Percentiles rank a stretch among this genome's conserved stretches.
Evolutionary conservation across 2,888 invertebrate species (phyloP).

Genomic region (Athalia rosae): DNA sequence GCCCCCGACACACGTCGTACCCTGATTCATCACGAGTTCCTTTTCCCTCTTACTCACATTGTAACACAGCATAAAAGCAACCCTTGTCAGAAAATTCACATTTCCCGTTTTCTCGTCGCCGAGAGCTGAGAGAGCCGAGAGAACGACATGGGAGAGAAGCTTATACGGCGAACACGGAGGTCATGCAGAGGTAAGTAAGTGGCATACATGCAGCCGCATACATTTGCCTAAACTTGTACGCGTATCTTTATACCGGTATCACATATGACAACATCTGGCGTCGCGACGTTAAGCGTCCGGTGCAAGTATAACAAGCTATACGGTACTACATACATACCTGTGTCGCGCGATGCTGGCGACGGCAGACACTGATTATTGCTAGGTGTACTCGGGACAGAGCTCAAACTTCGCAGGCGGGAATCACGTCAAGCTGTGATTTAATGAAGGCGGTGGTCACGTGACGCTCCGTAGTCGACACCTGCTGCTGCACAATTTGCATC

Average conservation of each 20-base stretch:
- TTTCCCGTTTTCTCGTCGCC: conserved; percentile 2
- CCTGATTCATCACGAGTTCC: conserved; percentile 18
- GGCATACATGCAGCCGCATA: background rate
- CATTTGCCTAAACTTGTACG: too few species aligned
- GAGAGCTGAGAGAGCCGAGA: conserved; percentile 2
- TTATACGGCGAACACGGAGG: background rate
- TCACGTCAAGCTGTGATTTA: conserved; percentile 47
- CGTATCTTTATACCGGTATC: too few species aligned
- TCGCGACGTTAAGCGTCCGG: background rate
- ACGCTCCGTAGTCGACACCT: conserved; percentile 47
- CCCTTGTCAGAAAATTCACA: conserved; percentile 13
- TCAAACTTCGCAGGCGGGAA: conserved; percentile 15
- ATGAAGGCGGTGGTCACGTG: conserved; percentile 48
- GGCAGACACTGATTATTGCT: conserved; percentile 24
- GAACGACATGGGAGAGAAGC: background rate
- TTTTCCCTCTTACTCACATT: conserved; percentile 1
- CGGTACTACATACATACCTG: too few species aligned
- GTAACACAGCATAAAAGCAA: background rate
- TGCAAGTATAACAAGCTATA: background rate
- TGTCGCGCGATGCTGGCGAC: background rate
- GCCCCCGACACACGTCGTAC: background rate
- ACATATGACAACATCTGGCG: background rate
- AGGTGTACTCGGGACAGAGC: background rate
- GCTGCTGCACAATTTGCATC: conserved; percentile 49
- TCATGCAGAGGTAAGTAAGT: background rate